phyloP scores from a whole-genome alignment of 2,797 vertebrate species.

The Hydrophis major region DNA sequence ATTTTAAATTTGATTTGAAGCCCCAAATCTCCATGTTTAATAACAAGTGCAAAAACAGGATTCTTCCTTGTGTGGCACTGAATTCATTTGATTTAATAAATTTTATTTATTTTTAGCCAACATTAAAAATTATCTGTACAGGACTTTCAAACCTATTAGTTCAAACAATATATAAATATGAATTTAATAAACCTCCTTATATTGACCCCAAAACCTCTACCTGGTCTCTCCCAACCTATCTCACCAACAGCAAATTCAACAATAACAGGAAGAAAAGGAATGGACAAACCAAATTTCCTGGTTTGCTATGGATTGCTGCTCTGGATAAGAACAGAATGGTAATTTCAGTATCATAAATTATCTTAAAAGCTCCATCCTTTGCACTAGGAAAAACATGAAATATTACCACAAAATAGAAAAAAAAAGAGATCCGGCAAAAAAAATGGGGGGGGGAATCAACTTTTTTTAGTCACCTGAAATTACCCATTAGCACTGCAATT shows the following conservation, averaged over 20 bases:
- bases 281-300: not conserved
- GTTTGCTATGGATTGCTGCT: not conserved
- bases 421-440: not conserved
- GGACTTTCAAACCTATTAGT: not conserved
- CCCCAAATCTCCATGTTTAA: not conserved
- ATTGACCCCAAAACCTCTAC: not conserved
- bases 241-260: not conserved
- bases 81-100: not conserved
- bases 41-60: not conserved
- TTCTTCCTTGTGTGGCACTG: not conserved
- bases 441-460: not conserved
- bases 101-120: not conserved
- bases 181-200: not conserved
- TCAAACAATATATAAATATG: not conserved
- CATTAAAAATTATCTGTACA: not conserved
- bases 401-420: not conserved
- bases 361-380: not conserved
- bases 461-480: not conserved
- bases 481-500: not conserved
- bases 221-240: not conserved
- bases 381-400: not conserved
- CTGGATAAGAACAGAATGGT: not conserved
- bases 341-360: not conserved
- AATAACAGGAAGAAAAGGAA: not conserved
- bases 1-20: not conserved